Percentiles rank a stretch among this genome's conserved stretches.
Conservation (phyloP, 2,797 vertebrate species). For the Cottoperca gobio region DNA sequence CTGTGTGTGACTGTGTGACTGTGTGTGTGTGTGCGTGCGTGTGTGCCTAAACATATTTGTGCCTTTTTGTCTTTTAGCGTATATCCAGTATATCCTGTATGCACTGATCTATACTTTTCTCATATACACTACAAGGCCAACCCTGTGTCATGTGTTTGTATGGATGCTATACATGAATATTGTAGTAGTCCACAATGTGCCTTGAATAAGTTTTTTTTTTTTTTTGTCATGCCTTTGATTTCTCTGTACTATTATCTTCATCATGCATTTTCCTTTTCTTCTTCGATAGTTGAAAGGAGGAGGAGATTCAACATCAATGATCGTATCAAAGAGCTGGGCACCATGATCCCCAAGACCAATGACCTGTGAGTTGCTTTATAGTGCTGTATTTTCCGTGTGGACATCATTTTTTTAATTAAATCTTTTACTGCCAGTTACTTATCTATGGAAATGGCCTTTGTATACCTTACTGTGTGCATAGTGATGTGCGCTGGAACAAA, state of each 20-base stretch:
- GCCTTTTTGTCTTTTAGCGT: constrained; percentile 23
- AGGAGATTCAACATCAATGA: constrained; percentile 99
- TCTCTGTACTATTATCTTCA: not conserved
- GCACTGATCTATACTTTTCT: constrained; percentile 1
- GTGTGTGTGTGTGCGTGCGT: constrained; percentile 17
- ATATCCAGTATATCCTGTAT: constrained; percentile 16
- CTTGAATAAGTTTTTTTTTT: not conserved
- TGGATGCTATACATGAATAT: not conserved
- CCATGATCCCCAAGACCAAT: constrained; percentile 98
- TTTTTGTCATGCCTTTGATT: constrained; percentile 12
- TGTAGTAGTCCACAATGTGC: not conserved
- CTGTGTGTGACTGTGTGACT: constrained; percentile 17
- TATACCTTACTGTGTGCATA: constrained; percentile 63
- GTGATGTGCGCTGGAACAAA: constrained; percentile 99
- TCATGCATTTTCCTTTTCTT: constrained; percentile 25
- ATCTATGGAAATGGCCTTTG: constrained; percentile 16
- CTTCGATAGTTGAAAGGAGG: constrained; percentile 91
- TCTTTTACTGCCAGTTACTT: not conserved
- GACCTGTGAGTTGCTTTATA: constrained; percentile 90
- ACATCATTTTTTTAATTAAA: not conserved
- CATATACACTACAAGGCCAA: not conserved
- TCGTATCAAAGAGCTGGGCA: constrained; percentile 97
- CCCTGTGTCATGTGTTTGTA: not conserved
- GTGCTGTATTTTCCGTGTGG: not conserved
- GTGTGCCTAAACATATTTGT: constrained; percentile 27